Conservation (phyloP, 2,888 invertebrate genomes). For the Ligdia adustata region DNA sequence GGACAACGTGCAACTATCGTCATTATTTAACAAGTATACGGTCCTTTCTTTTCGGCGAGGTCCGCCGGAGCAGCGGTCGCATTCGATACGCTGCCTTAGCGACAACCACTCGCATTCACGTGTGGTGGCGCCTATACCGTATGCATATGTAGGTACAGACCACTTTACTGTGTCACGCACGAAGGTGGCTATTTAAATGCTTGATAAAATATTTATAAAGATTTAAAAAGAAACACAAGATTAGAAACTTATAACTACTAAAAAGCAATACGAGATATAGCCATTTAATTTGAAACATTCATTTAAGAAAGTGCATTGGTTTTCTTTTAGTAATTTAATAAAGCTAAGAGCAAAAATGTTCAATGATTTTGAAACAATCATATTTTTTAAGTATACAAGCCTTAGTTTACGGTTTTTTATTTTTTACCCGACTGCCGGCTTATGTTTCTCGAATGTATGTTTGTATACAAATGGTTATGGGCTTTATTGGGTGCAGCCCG, state of each 20-base stretch:
- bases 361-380: too few relatives aligned
- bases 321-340: too few relatives aligned
- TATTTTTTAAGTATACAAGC: too few relatives aligned
- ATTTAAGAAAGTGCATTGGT: too few relatives aligned
- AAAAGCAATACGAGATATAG: background rate
- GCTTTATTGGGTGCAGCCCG: too few relatives aligned
- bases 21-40: slow-evolving; percentile 78
- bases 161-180: slow-evolving; percentile 40
- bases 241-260: background rate
- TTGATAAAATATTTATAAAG: too few relatives aligned
- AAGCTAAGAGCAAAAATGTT: too few relatives aligned
- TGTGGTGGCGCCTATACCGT: slow-evolving; percentile 31
- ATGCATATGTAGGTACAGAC: slow-evolving; percentile 41
- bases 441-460: too few relatives aligned
- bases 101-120: slow-evolving; percentile 58
- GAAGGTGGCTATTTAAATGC: background rate
- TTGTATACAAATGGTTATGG: too few relatives aligned
- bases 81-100: slow-evolving; percentile 73
- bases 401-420: too few relatives aligned
- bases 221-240: background rate
- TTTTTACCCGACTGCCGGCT: too few relatives aligned
- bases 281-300: background rate
- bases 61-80: slow-evolving; percentile 54
- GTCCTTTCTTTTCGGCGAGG: slow-evolving; percentile 81
- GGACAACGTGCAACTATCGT: slow-evolving; percentile 76